Base-by-base conservation (phyloP, 1,140 invertebrate genomes). In the Temnothorax nylanderi region DNA sequence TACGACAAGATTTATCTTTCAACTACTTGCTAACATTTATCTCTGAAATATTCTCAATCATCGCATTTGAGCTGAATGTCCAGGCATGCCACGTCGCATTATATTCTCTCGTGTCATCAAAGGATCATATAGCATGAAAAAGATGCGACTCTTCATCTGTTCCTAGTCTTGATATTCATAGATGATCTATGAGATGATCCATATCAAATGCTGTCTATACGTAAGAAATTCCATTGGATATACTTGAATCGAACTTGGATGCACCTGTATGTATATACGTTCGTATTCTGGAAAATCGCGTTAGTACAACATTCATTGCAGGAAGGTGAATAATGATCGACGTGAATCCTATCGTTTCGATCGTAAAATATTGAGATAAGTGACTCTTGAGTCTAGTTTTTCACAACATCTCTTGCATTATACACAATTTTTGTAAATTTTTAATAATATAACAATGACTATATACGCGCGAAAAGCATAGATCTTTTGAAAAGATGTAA, bases 81-180 rank as follows among this genome's bases (percentile, higher is more conserved):
- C 89, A 87, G 90, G 89, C 90, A 91, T 91, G 90, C 84, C 49
- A 88, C 56, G 49, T 77, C 75, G 85, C 80, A 88, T 84, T 90
- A 77, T 88, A 86, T 78, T 86, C 64, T 90, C 56, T 88, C 58
- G 82, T 72, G 47, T 84, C 72, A 54, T 74, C 80, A 86, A 72
- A 88, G 71, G 65, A 86, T 71, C 71, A 78, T 88, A 80, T 85
- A 78, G 90, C 90, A 91, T 90, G 90, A 86, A 90, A 86, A 90
- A 76, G 62, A 67, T 90, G 65, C 44, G 80, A 85, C 74, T 81
- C 34, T 80, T 56, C 44, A 47, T 82, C 58, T 86, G 37, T 80
- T 65, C 7, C n/a, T 75, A 62, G 60, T 87, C 58, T 87, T 71
- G 60, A 65, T 76, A 58, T 69, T 74, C 62, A 54, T 58, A 47